Evolutionary conservation across 2,888 invertebrate genomes (phyloP), one percentile per base, ranked within the genome.

Genomic region (Rhagonycha fulva): DNA sequence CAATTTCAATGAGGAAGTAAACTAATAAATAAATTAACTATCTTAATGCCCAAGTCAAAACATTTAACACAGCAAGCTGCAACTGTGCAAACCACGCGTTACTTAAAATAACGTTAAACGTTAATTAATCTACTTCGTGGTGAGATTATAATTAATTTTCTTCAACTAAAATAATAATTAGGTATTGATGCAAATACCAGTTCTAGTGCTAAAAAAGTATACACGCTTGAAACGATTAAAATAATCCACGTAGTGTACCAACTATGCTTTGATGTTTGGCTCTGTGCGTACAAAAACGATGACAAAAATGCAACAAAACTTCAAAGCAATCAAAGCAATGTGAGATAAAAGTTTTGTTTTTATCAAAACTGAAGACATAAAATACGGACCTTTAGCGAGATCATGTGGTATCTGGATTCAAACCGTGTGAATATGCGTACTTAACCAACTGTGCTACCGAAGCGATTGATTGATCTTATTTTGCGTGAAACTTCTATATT

Each of bases 81-180:
- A 19, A 24, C n/a, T 24, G 9, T 63, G 12, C n/a, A 66, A 66
- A 66, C 23, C 63, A 23, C 24, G 63, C 63, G 23, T 66, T 26
- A 24, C 63, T 63, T 63, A 63, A 63, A 63, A 63, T 63, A 63
- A 32, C 32, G 47, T 47, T 47, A 47, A 47, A n/a, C 47, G 47
- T 47, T 47, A 47, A 47, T 47, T 47, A n/a, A 47, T 47, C n/a
- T 47, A n/a, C 47, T 76, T 70, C 72, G 14, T 12, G 28, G 28
- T 63, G 72, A 62, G 73, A 70, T 70, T 14, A 62, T 71, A 70
- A 76, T 76, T 76, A 76, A 76, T 76, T 63, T 74, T 28, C 32
- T 67, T 14, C 62, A 62, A 74, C 72, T 74, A 68, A 76, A 76
- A 74, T 70, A 76, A 74, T 74, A 76, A 76, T 76, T 73, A 74